Evolutionary conservation across 1,140 invertebrate species (phyloP), one percentile per base, ranked within the genome.

Genomic region (Galendromus occidentalis): DNA sequence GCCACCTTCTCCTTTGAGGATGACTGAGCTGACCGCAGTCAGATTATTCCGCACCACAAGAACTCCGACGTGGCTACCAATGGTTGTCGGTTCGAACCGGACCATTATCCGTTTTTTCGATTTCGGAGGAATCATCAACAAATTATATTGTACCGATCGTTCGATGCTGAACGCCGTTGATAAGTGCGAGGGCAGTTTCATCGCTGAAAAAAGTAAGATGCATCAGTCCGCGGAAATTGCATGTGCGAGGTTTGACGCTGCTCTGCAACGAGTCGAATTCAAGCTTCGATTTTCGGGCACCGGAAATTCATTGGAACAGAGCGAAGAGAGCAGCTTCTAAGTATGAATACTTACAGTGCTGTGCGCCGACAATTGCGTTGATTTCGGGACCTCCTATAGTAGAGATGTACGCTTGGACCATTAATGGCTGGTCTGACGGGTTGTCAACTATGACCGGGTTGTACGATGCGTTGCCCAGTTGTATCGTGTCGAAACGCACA

Each of bases 311-410:
- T n/a, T n/a, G n/a, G n/a, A n/a, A n/a, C n/a, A n/a, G n/a, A n/a
- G n/a, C n/a, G n/a, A n/a, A n/a, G n/a, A n/a, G n/a, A n/a, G n/a
- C n/a, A n/a, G n/a, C n/a, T n/a, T n/a, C n/a, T n/a, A n/a, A n/a
- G n/a, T n/a, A n/a, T n/a, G n/a, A 12, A 4, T 47, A 59, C 25
- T 59, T 59, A 59, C 51, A 25, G 22, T 59, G 51, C 33, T 59
- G 51, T 17, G 51, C 51, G 25, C 25, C 51, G 51, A 59, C 51
- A 22, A 59, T 59, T 22, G 51, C 25, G 22, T 59, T 25, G 14
- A 59, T 33, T 22, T 59, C 51, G 51, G 51, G 51, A 9, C 51
- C 51, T 59, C 51, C 51, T 33, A 25, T 59, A 17, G 51, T 59
- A 4, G 25, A 29, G 12, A 59, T 33, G 51, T 59, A 59, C 14